phyloP scores from a whole-genome alignment of 2,797 vertebrate genomes.

The Rhinichthys osculus region DNA sequence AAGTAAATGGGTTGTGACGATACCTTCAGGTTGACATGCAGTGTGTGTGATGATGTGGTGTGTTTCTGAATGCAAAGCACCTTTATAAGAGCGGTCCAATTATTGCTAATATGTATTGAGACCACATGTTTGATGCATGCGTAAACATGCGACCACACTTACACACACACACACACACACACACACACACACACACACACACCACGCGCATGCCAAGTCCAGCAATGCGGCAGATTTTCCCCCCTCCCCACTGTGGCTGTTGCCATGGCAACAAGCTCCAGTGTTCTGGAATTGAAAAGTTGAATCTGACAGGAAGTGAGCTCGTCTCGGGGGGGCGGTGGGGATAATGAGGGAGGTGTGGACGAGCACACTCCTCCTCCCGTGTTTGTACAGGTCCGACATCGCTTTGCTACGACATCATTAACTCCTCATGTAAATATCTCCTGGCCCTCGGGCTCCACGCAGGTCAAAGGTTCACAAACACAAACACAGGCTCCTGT shows the following conservation, averaged over 20 bases:
- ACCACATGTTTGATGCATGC: constrained; percentile 44
- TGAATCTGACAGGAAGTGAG: constrained; percentile 79
- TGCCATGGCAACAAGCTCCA: constrained; percentile 83
- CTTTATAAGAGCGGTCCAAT: constrained; percentile 47
- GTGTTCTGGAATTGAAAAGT: constrained; percentile 80
- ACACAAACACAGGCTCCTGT: constrained; percentile 52
- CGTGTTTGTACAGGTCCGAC: constrained; percentile 63
- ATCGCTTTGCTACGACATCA: constrained; percentile 58
- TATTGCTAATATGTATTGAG: constrained; percentile 5
- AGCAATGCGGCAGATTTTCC: constrained; percentile 79
- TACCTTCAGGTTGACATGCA: background rate
- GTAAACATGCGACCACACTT: constrained; percentile 36
- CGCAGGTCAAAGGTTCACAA: constrained; percentile 67
- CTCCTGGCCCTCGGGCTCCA: constrained; percentile 57
- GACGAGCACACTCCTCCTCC: constrained; percentile 39
- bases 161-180: background rate
- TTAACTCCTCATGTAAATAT: constrained; percentile 67
- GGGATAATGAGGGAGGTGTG: constrained; percentile 56
- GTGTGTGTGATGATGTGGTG: background rate
- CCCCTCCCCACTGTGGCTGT: constrained; percentile 74
- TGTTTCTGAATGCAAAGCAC: background rate
- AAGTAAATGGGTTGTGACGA: background rate
- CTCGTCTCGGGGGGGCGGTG: background rate
- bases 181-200: constrained; percentile 4
- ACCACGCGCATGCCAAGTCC: constrained; percentile 70